Conservation (phyloP, 2,797 vertebrate genomes). For the Psittacula derbiana region DNA sequence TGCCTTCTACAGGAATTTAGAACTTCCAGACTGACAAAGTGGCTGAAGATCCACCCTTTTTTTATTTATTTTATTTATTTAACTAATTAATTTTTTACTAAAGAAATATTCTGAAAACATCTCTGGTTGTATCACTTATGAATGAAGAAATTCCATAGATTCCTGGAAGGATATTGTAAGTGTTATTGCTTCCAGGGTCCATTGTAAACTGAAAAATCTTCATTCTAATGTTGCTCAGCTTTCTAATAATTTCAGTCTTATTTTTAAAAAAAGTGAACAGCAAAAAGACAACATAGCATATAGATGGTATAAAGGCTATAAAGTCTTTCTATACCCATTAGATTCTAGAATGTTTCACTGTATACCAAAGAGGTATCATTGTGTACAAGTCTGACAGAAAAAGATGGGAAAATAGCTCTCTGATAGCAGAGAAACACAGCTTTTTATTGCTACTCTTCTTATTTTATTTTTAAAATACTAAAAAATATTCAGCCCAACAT, state of each 20-base stretch:
- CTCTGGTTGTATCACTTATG: neutral
- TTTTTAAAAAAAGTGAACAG: neutral
- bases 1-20: neutral
- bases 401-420: neutral
- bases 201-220: neutral
- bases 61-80: neutral
- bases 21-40: neutral
- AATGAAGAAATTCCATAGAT: neutral
- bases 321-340: neutral
- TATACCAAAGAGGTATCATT: neutral
- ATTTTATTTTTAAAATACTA: neutral
- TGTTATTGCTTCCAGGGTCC: neutral
- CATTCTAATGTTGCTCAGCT: neutral
- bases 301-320: neutral
- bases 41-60: neutral
- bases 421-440: neutral
- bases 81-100: neutral
- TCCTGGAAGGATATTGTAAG: neutral
- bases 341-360: neutral
- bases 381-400: neutral
- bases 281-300: neutral
- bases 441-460: neutral
- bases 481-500: neutral
- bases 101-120: neutral
- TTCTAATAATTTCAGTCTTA: neutral